These are phyloP conservation scores for Metallyticus violacea DNA, from an alignment of 2,888 invertebrate species.

Conservation along the genomic window DNA sequence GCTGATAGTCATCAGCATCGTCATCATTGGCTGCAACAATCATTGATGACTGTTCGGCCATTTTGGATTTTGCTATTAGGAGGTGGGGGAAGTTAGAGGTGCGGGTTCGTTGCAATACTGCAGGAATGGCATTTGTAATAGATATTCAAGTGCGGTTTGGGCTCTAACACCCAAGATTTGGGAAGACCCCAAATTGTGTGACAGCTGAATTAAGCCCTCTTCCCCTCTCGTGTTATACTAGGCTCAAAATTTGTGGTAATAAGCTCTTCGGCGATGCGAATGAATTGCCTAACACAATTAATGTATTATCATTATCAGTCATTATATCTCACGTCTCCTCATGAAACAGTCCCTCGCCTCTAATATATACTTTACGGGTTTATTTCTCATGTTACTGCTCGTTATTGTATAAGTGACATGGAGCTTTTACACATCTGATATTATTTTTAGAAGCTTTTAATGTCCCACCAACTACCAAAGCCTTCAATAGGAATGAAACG, in stretches of 20 bases:
- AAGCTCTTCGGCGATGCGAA: neutral
- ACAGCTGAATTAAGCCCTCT: neutral
- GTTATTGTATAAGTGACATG: too few species aligned
- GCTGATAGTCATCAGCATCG: constrained; percentile 19
- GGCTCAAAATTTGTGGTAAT: neutral
- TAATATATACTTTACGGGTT: too few species aligned
- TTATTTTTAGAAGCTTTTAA: too few species aligned
- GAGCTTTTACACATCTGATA: too few species aligned
- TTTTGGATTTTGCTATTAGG: neutral
- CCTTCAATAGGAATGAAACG: too few species aligned
- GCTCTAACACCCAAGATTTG: neutral
- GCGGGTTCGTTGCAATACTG: neutral
- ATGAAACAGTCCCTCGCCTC: too few species aligned
- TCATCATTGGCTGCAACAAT: constrained; percentile 19
- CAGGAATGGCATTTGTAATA: neutral
- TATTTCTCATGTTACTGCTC: too few species aligned
- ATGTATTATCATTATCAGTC: neutral
- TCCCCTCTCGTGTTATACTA: too few species aligned
- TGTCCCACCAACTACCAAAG: too few species aligned
- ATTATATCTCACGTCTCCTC: neutral
- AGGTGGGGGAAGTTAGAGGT: neutral
- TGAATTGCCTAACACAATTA: neutral
- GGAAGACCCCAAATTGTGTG: neutral
- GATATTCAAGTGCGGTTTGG: neutral
- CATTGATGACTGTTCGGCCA: constrained; percentile 24